Conservation (phyloP, 2,113 vertebrate genomes). For the Hippocampus comes region DNA sequence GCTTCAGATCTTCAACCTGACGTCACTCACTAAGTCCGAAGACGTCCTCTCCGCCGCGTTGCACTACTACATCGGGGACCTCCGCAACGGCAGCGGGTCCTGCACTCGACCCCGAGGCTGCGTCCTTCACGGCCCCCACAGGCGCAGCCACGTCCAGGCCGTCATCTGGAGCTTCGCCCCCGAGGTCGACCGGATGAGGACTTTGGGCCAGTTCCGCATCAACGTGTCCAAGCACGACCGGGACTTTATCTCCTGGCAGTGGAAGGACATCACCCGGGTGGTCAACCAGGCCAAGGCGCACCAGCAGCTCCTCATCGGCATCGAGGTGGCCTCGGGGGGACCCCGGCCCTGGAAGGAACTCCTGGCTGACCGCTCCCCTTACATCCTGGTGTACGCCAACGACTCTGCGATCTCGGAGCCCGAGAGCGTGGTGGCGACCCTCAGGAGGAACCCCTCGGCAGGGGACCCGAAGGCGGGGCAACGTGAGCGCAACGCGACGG, state of each 20-base stretch:
- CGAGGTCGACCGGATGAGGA: conserved; percentile 66
- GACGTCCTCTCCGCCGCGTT: conserved; percentile 86
- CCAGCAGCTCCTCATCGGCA: conserved; percentile 77
- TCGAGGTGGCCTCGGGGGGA: conserved; percentile 73
- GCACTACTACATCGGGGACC: conserved; percentile 82
- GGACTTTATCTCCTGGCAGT: conserved; percentile 82
- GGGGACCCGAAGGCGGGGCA: conserved; percentile 42
- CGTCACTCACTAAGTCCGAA: conserved; percentile 88
- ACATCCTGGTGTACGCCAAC: conserved; percentile 92
- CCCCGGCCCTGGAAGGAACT: conserved; percentile 64
- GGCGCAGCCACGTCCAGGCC: conserved; percentile 74
- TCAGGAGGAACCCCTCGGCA: conserved; percentile 68
- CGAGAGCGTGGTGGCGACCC: conserved; percentile 81
- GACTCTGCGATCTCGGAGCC: conserved; percentile 90
- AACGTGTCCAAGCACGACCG: conserved; percentile 70
- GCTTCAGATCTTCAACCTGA: conserved; percentile 87
- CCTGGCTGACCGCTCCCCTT: conserved; percentile 75
- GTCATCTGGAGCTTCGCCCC: conserved; percentile 79
- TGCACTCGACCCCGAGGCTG: conserved; percentile 63
- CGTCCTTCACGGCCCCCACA: conserved; percentile 40
- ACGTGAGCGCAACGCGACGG: conserved; percentile 39
- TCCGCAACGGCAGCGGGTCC: conserved; percentile 61
- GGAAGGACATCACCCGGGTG: conserved; percentile 85
- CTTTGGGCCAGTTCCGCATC: conserved; percentile 75
- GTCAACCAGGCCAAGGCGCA: conserved; percentile 79